Conservation (phyloP, 2,797 vertebrate species). For the Pipistrellus nathusii region DNA sequence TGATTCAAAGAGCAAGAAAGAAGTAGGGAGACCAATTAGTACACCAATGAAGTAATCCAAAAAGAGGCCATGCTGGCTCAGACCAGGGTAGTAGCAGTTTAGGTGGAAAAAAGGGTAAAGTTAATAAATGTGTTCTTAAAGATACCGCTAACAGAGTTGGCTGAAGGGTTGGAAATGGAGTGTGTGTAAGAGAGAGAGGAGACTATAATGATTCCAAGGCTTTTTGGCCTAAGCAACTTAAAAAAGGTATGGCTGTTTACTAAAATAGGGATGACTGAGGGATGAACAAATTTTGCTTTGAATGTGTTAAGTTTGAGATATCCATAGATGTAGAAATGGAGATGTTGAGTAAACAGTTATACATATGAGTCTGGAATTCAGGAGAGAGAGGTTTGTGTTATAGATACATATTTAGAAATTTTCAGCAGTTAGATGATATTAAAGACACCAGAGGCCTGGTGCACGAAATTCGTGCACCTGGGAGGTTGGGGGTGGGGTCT, state of each 20-base stretch:
- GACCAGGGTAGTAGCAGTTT: not conserved
- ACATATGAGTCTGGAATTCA: not conserved
- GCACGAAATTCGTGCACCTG: too few species aligned
- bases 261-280: not conserved
- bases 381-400: not conserved
- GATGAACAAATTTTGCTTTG: slow-evolving; percentile 27
- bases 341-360: not conserved
- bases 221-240: not conserved
- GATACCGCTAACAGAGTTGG: not conserved
- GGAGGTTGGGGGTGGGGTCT: too few species aligned
- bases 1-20: slow-evolving; percentile 20
- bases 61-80: not conserved
- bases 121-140: not conserved
- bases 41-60: not conserved
- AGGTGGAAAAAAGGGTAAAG: not conserved
- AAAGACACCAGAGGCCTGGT: not conserved
- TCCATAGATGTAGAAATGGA: not conserved
- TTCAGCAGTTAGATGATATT: not conserved
- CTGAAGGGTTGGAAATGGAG: not conserved
- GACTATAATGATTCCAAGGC: not conserved
- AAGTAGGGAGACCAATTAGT: not conserved
- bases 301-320: not conserved
- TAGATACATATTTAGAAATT: slow-evolving; percentile 7
- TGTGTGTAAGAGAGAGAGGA: not conserved
- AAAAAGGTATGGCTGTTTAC: slow-evolving; percentile 22